These are phyloP conservation scores for Caranx melampygus DNA, from an alignment of 2,113 vertebrate species.

Conservation along the genomic window DNA sequence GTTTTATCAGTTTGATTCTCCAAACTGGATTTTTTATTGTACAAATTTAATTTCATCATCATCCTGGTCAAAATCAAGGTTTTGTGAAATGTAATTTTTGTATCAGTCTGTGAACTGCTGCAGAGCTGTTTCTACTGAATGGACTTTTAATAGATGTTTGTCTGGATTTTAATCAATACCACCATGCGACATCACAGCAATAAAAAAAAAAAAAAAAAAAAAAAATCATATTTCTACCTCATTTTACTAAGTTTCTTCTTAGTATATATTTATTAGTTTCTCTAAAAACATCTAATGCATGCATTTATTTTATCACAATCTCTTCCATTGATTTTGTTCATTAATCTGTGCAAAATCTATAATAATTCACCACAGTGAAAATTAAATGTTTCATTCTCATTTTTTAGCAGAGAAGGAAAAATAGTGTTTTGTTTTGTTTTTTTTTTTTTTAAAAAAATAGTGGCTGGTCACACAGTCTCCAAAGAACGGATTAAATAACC, in stretches of 20 bases:
- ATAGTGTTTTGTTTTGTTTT: neutral
- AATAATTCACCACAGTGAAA: neutral
- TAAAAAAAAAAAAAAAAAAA: slow-evolving; percentile 23
- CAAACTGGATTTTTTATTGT: slow-evolving; percentile 29
- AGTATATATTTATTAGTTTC: neutral
- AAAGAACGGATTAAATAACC: slow-evolving; percentile 4
- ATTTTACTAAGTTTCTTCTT: neutral
- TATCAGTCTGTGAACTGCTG: neutral
- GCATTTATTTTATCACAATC: neutral
- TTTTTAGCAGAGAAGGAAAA: neutral
- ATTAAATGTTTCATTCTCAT: neutral
- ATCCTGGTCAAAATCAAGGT: neutral
- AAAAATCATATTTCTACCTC: slow-evolving; percentile 18
- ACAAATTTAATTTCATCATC: neutral
- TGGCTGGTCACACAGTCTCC: slow-evolving; percentile 14
- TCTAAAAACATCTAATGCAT: neutral
- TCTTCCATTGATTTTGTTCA: slow-evolving; percentile 25
- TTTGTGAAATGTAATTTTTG: neutral
- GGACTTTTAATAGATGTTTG: neutral
- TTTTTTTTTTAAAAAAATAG: slow-evolving; percentile 22
- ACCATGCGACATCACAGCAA: slow-evolving; percentile 18
- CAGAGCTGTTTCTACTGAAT: neutral
- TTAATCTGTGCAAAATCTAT: slow-evolving; percentile 30
- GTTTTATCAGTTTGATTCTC: slow-evolving; percentile 20
- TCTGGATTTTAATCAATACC: neutral